Evolutionary conservation across 1,140 invertebrate species (phyloP).

Genomic region (Drosophila yakuba): DNA sequence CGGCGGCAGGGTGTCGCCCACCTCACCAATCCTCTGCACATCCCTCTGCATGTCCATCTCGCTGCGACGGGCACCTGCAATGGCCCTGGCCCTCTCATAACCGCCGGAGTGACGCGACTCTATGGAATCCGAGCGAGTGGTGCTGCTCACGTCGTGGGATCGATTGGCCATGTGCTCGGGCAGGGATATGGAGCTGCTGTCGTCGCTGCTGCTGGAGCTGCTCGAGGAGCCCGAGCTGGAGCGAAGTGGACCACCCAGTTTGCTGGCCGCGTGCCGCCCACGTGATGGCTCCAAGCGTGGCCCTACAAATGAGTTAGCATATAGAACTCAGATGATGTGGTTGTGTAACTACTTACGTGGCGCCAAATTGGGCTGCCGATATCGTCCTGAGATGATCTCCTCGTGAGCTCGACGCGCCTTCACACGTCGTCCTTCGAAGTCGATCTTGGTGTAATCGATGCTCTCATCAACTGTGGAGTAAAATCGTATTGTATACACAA

Average conservation of each 20-base stretch:
- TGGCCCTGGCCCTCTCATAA: slow-evolving; percentile 68
- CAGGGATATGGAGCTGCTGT: slow-evolving; percentile 68
- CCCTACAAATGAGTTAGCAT: slow-evolving; percentile 21
- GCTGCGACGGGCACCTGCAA: slow-evolving; percentile 75
- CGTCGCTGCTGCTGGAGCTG: slow-evolving; percentile 63
- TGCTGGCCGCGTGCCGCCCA: slow-evolving; percentile 40
- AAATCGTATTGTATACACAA: neutral
- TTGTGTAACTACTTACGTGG: slow-evolving; percentile 54
- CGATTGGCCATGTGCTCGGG: slow-evolving; percentile 49
- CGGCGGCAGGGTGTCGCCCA: slow-evolving; percentile 58
- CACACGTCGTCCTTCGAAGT: slow-evolving; percentile 78
- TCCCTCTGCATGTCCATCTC: slow-evolving; percentile 81
- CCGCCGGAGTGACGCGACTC: slow-evolving; percentile 79
- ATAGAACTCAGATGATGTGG: neutral
- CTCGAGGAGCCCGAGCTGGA: slow-evolving; percentile 69
- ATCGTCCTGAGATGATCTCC: slow-evolving; percentile 83
- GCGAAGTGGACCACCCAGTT: slow-evolving; percentile 34
- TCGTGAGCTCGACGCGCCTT: slow-evolving; percentile 82
- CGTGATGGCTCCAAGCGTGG: slow-evolving; percentile 66
- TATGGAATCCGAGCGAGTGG: slow-evolving; percentile 75
- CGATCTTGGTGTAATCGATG: slow-evolving; percentile 82
- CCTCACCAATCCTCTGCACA: slow-evolving; percentile 61
- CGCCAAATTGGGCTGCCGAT: slow-evolving; percentile 79
- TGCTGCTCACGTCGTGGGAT: slow-evolving; percentile 73
- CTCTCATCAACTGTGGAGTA: slow-evolving; percentile 69